phyloP scores from a whole-genome alignment of 2,797 vertebrate species.

The Luscinia luscinia region DNA sequence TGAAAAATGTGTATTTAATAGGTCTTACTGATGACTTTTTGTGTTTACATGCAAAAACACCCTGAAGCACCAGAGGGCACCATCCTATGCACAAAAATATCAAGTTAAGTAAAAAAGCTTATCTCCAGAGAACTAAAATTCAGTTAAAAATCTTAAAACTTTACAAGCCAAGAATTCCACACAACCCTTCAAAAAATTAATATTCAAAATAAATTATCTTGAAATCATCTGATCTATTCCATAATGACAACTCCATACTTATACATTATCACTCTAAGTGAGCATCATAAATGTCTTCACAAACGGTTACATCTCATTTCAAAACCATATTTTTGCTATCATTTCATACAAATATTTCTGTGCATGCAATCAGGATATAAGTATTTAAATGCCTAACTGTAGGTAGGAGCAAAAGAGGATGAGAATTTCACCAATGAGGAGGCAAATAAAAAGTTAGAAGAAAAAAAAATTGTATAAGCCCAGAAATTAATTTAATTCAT shows the following conservation, averaged over 20 bases:
- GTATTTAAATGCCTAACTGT: not conserved
- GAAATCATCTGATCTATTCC: not conserved
- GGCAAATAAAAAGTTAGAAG: not conserved
- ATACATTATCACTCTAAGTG: not conserved
- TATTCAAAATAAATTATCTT: not conserved
- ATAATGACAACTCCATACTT: not conserved
- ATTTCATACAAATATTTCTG: not conserved
- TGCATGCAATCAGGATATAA: not conserved
- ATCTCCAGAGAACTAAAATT: not conserved
- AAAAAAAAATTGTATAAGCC: not conserved
- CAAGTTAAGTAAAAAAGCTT: not conserved
- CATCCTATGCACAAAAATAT: not conserved
- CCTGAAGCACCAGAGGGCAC: slow-evolving; percentile 58
- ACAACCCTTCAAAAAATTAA: not conserved
- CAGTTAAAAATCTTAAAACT: not conserved
- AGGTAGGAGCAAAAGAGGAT: not conserved
- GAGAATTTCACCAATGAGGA: not conserved
- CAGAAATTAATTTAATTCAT: not conserved
- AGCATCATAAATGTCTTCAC: not conserved
- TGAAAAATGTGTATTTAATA: not conserved
- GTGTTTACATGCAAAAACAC: not conserved
- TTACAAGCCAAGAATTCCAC: not conserved
- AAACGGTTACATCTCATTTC: not conserved
- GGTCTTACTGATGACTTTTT: not conserved
- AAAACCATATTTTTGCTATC: not conserved